Conservation (phyloP, 2,888 invertebrate genomes). For the Harmothoe impar region DNA sequence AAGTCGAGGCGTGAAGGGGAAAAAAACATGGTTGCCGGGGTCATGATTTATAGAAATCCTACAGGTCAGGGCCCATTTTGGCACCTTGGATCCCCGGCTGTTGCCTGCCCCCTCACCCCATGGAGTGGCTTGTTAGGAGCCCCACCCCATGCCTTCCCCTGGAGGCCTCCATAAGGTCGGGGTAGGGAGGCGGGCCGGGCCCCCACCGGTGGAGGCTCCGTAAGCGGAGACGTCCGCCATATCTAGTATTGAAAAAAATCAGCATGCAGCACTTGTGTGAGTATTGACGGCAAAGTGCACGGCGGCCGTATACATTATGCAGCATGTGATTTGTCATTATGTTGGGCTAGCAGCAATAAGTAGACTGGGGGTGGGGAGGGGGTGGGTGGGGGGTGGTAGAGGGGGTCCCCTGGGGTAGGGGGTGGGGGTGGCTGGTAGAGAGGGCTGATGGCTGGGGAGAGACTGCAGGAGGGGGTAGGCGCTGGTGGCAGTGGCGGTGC, state of each 20-base stretch:
- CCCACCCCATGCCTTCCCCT: background rate
- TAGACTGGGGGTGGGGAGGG: conserved; percentile 9
- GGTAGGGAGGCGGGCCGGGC: conserved; percentile 21
- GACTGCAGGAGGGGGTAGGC: background rate
- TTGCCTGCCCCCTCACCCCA: conserved; percentile 5
- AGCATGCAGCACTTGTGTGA: conserved; percentile 63
- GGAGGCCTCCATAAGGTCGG: conserved; percentile 6
- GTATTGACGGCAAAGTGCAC: conserved; percentile 63
- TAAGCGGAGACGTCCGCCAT: conserved; percentile 62
- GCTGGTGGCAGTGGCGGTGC: background rate
- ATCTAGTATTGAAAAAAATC: conserved; percentile 63
- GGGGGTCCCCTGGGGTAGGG: background rate
- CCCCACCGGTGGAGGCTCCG: conserved; percentile 38
- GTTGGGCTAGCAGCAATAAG: conserved; percentile 58
- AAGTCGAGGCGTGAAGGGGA: background rate
- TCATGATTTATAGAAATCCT: conserved; percentile 57
- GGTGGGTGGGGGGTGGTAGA: background rate
- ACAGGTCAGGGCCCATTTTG: conserved; percentile 50
- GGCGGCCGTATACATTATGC: conserved; percentile 63
- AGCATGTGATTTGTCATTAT: conserved; percentile 62
- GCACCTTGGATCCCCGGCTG: conserved; percentile 12
- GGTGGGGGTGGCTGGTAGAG: conserved; percentile 1
- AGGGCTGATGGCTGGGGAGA: background rate
- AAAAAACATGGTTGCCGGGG: conserved; percentile 33
- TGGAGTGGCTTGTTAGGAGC: conserved; percentile 37